These are phyloP conservation scores for Corydoras maculifer DNA, from an alignment of 2,113 vertebrate genomes.

Conservation along the genomic window DNA sequence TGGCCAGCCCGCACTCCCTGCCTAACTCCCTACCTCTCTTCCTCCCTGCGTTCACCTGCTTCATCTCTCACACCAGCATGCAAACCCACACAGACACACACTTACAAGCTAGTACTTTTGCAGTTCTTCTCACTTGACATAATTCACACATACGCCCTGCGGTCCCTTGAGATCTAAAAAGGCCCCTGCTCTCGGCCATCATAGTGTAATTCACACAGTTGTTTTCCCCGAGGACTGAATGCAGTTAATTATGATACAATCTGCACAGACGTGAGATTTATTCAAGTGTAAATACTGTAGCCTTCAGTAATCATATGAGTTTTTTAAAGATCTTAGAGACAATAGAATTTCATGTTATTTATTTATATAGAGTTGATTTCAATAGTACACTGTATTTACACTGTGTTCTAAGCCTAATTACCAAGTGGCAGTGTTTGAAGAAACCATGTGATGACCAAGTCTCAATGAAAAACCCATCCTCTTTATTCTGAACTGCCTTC, in stretches of 20 bases:
- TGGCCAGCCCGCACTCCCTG: conserved; percentile 54
- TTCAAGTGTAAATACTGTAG: not conserved
- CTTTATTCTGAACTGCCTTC: too few species aligned
- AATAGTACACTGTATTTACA: too few species aligned
- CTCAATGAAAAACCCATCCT: too few species aligned
- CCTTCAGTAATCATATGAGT: too few species aligned
- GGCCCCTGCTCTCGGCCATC: conserved; percentile 1
- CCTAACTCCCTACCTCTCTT: too few species aligned
- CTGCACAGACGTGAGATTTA: not conserved
- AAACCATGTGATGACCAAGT: too few species aligned
- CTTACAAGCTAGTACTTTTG: conserved; percentile 32
- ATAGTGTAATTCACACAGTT: conserved; percentile 35
- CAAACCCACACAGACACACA: conserved; percentile 30
- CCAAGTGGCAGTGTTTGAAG: too few species aligned
- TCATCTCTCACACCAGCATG: conserved; percentile 24
- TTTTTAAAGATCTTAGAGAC: too few species aligned
- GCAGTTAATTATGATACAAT: not conserved
- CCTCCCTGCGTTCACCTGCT: conserved; percentile 56
- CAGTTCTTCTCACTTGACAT: conserved; percentile 36
- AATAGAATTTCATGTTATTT: too few species aligned
- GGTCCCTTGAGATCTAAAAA: conserved; percentile 31
- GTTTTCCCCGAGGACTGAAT: conserved; percentile 13
- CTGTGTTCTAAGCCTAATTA: too few species aligned
- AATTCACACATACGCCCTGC: conserved; percentile 15
- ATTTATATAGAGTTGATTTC: too few species aligned